Conservation (phyloP, 1,140 invertebrate genomes). For the Halotydeus destructor region DNA sequence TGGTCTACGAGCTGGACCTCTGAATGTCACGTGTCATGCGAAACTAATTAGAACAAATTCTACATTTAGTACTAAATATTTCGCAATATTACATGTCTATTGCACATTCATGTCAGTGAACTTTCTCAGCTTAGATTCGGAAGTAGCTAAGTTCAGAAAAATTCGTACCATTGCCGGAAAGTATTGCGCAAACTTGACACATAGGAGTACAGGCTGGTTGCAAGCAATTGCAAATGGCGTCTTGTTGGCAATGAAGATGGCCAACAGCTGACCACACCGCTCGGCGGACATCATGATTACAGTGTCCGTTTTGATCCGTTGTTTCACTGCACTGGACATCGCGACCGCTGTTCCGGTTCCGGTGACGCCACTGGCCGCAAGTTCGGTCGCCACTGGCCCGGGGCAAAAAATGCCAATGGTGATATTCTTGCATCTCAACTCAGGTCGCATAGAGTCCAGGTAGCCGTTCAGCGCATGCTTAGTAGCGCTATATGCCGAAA, state of each 20-base stretch:
- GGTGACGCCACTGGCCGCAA: constrained; percentile 45
- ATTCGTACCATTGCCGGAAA: background rate
- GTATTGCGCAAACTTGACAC: no score
- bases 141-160: no score
- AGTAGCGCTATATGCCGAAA: constrained; percentile 48
- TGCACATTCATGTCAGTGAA: no score
- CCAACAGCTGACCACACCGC: constrained; percentile 47
- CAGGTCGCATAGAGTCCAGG: constrained; percentile 11
- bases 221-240: no score
- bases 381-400: constrained; percentile 51
- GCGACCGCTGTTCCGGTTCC: constrained; percentile 24
- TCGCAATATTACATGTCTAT: no score
- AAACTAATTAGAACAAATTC: no score
- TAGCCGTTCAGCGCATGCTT: constrained; percentile 54
- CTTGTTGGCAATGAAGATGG: constrained; percentile 50
- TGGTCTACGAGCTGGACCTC: no score
- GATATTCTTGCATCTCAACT: constrained; percentile 27
- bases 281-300: constrained; percentile 42
- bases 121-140: no score
- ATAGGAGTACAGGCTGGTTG: no score
- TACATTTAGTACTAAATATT: no score
- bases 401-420: constrained; percentile 46
- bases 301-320: no score
- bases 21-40: no score
- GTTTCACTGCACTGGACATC: background rate